phyloP scores from a whole-genome alignment of 2,113 vertebrate genomes.

The Acanthisitta chloris region DNA sequence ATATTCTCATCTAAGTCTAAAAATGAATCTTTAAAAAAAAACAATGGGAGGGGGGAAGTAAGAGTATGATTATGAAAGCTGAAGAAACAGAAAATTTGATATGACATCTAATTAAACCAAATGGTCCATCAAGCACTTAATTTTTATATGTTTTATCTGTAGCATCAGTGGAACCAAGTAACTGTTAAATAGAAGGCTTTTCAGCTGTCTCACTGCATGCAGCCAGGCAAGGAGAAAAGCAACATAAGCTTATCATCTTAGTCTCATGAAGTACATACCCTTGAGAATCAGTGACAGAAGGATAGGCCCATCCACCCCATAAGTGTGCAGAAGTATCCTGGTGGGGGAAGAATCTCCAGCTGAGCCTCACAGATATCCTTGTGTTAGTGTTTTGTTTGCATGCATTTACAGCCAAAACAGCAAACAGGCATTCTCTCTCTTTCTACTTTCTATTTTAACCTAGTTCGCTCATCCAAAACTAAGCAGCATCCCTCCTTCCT shows the following conservation, averaged over 20 bases:
- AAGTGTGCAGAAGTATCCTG: background rate
- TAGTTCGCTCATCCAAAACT: background rate
- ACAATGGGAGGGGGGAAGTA: fast-evolving
- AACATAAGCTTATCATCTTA: background rate
- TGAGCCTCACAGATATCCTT: background rate
- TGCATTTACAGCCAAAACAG: background rate
- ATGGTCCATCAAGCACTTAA: background rate
- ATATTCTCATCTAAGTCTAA: background rate
- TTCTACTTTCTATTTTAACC: background rate
- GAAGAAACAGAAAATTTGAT: background rate
- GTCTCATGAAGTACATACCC: background rate
- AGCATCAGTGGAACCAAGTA: background rate
- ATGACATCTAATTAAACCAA: background rate
- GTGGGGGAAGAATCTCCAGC: background rate
- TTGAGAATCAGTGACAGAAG: background rate
- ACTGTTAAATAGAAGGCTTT: background rate
- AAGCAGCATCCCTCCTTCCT: background rate
- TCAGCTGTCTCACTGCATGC: background rate
- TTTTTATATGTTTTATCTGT: background rate
- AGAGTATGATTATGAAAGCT: background rate
- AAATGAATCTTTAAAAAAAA: background rate
- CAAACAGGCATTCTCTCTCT: background rate
- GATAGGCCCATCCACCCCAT: background rate
- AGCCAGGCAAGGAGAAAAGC: background rate
- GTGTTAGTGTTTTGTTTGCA: background rate